A percentile compares a stretch with the other conserved stretches of the same genome.
Conservation (phyloP, 2,797 vertebrate genomes). For the Simalia tracyae region DNA sequence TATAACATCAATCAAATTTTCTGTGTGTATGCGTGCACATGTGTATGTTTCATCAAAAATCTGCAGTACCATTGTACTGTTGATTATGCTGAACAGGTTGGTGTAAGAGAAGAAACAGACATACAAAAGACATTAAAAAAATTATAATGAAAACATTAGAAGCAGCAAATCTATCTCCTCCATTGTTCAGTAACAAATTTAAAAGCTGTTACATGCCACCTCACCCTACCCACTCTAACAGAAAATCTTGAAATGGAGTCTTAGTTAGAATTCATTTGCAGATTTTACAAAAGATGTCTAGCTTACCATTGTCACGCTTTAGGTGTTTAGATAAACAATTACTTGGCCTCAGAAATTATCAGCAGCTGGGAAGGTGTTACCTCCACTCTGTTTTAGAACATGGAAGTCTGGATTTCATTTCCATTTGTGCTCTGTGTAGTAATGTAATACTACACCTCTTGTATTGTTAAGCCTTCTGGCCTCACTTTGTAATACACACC, state of each 20-base stretch:
- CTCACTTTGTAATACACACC: not conserved
- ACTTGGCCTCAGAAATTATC: not conserved
- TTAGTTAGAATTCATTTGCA: slow-evolving; percentile 1
- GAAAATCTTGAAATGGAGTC: not conserved
- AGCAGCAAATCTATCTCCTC: not conserved
- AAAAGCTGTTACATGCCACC: not conserved
- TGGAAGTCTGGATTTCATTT: not conserved
- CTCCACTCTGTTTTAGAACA: not conserved
- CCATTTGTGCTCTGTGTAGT: not conserved
- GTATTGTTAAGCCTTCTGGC: not conserved
- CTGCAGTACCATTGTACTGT: not conserved
- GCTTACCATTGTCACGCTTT: not conserved
- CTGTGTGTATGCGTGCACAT: not conserved
- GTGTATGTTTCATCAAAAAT: not conserved
- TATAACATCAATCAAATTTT: not conserved
- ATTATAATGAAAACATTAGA: not conserved
- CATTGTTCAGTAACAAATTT: not conserved
- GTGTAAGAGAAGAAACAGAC: not conserved
- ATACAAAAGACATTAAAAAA: not conserved
- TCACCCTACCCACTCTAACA: not conserved
- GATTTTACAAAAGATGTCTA: not conserved
- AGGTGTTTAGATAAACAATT: not conserved
- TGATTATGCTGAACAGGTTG: not conserved
- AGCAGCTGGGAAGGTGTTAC: not conserved
- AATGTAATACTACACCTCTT: not conserved